A percentile compares a stretch with the other conserved stretches of the same genome.
These are phyloP conservation scores for Trochalopteron elliotii DNA, from an alignment of 2,113 vertebrate species.

Conservation along the genomic window DNA sequence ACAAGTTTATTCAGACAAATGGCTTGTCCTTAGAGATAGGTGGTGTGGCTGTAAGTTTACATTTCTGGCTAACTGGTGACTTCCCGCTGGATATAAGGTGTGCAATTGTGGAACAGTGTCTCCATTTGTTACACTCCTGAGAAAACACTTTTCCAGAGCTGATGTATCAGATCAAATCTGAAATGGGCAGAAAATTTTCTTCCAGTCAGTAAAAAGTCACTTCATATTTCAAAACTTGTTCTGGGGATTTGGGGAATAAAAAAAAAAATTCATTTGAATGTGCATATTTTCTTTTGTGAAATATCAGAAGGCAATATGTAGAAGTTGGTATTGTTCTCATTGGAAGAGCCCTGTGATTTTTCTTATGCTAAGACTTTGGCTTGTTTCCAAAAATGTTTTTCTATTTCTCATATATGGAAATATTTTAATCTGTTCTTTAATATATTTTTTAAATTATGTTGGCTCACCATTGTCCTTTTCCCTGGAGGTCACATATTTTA, in stretches of 20 bases:
- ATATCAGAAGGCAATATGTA: neutral
- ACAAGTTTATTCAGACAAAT: neutral
- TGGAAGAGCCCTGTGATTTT: neutral
- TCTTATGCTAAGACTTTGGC: neutral
- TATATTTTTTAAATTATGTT: neutral
- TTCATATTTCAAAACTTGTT: neutral
- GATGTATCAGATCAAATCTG: neutral
- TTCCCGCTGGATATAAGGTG: neutral
- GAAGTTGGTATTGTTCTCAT: neutral
- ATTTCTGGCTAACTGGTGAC: neutral
- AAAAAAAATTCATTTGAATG: neutral
- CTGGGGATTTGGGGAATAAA: neutral
- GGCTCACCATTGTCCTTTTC: neutral
- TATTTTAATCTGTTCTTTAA: neutral
- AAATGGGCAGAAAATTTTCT: neutral
- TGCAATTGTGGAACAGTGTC: neutral
- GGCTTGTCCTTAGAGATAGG: neutral
- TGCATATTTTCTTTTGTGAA: neutral
- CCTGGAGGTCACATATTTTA: neutral
- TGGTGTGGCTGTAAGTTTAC: neutral
- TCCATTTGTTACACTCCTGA: neutral
- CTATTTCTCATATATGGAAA: neutral
- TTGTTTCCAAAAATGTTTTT: neutral
- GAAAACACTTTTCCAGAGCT: neutral
- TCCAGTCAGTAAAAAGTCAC: neutral